Conservation (phyloP, 2,113 vertebrate species). For the Tragelaphus buxtoni region DNA sequence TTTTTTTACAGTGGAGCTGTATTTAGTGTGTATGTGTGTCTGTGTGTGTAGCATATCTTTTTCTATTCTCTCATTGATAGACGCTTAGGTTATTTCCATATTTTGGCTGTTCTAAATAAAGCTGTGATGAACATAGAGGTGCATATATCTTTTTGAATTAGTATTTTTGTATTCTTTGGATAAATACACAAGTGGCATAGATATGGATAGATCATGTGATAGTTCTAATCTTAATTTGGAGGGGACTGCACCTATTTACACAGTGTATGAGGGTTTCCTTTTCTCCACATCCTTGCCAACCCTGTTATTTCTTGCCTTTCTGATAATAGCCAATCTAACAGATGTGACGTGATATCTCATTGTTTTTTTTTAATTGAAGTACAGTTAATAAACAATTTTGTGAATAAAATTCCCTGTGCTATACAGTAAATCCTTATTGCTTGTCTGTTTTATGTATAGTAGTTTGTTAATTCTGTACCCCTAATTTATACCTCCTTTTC, state of each 20-base stretch:
- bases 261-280: neutral
- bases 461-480: neutral
- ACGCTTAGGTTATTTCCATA: neutral
- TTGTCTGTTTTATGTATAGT: neutral
- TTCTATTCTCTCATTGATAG: neutral
- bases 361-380: neutral
- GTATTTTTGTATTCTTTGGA: neutral
- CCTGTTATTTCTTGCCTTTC: neutral
- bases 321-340: neutral
- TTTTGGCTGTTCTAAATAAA: neutral
- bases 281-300: neutral
- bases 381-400: neutral
- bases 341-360: neutral
- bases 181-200: neutral
- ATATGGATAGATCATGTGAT: neutral
- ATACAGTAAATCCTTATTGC: neutral
- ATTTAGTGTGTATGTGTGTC: neutral
- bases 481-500: neutral
- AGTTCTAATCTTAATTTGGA: neutral
- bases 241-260: neutral
- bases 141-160: neutral
- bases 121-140: neutral
- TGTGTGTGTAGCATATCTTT: neutral
- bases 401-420: neutral
- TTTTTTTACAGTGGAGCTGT: neutral